phyloP scores from a whole-genome alignment of 2,888 invertebrate genomes.

The Pseudococcus longispinus region DNA sequence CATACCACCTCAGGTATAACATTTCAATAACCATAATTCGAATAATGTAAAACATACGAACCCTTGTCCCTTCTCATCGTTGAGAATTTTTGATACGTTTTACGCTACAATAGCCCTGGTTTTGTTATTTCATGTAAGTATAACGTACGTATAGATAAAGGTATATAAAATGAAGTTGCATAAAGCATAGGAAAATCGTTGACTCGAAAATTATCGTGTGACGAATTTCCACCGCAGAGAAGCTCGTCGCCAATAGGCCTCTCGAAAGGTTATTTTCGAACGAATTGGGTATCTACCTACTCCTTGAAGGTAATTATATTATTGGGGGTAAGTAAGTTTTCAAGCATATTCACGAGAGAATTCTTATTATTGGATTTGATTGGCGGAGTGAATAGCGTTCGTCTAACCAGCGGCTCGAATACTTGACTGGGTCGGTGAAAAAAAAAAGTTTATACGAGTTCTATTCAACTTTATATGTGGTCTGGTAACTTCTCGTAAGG shows the following conservation, averaged over 20 bases:
- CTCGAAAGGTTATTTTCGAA: constrained; percentile 23
- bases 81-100: no score
- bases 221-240: background rate
- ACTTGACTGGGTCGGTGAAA: background rate
- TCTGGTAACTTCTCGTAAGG: background rate
- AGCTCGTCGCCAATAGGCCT: background rate
- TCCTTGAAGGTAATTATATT: background rate
- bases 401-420: background rate
- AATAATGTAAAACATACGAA: background rate
- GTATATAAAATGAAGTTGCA: background rate
- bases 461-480: background rate
- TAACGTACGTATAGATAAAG: no score
- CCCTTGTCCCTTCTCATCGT: no score
- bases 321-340: background rate
- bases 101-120: no score
- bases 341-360: background rate
- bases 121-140: no score
- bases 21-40: background rate
- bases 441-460: constrained; percentile 14
- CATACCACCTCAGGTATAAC: no score
- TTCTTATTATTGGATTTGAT: constrained; percentile 1
- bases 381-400: background rate
- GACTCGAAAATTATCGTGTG: constrained; percentile 1
- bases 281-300: background rate
- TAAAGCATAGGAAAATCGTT: background rate